Conservation (phyloP, 2,797 vertebrate genomes). For the Sitta carolinensis region DNA sequence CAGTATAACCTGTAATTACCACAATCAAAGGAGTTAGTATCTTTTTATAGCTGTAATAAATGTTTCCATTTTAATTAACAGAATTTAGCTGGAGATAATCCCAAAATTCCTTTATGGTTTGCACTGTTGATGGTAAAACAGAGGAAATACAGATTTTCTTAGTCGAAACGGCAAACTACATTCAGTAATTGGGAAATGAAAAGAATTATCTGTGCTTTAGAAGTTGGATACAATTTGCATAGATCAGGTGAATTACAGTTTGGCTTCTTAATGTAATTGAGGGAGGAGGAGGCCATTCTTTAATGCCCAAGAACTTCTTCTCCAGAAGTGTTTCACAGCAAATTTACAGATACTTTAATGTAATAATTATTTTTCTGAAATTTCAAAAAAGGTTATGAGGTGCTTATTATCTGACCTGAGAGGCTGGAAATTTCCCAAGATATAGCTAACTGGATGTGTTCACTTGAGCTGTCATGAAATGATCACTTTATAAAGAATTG, state of each 20-base stretch:
- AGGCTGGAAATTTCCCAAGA: background rate
- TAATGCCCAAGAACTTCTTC: background rate
- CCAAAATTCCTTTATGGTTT: background rate
- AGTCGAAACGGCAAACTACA: background rate
- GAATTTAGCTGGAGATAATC: background rate
- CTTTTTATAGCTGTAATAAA: slow-evolving; percentile 29
- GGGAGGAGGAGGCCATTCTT: background rate
- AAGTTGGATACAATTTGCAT: background rate
- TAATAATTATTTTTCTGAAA: background rate
- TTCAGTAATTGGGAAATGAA: background rate
- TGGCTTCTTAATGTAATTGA: background rate
- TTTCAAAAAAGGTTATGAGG: background rate
- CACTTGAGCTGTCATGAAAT: background rate
- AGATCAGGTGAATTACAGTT: background rate
- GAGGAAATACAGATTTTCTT: background rate
- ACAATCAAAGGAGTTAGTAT: background rate
- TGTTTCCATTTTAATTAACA: slow-evolving; percentile 15
- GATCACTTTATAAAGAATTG: background rate
- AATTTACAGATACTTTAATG: background rate
- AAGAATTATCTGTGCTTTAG: background rate
- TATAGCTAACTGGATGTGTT: background rate
- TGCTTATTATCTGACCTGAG: background rate
- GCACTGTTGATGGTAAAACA: background rate
- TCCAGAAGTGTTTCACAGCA: background rate
- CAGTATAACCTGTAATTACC: background rate